These are phyloP conservation scores for Parnassius glacialis DNA, from an alignment of 2,888 invertebrate species.

Conservation along the genomic window DNA sequence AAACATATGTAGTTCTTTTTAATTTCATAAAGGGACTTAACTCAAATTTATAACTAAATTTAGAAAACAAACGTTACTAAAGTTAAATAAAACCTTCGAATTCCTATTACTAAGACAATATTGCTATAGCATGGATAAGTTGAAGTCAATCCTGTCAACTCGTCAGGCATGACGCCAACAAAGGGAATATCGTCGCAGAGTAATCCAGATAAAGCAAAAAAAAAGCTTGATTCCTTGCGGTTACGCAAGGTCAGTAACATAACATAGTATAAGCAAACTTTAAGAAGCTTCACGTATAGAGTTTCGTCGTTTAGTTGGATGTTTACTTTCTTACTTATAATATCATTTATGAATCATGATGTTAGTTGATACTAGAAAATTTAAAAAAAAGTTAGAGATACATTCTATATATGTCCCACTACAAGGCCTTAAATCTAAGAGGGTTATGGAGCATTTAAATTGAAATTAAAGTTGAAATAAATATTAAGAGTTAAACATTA, in stretches of 20 bases:
- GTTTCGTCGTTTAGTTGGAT: too few species aligned
- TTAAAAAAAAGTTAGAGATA: too few species aligned
- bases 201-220: slow-evolving; percentile 22
- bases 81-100: not conserved
- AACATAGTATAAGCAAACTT: slow-evolving; percentile 24
- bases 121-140: slow-evolving; percentile 1
- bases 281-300: not conserved
- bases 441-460: too few species aligned
- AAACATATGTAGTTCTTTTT: too few species aligned
- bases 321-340: too few species aligned
- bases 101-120: slow-evolving; percentile 3
- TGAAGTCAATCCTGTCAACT: slow-evolving; percentile 22
- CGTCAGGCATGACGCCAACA: slow-evolving; percentile 31
- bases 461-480: too few species aligned
- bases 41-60: not conserved
- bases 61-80: not conserved
- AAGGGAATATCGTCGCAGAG: slow-evolving; percentile 28
- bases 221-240: slow-evolving; percentile 37
- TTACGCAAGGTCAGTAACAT: slow-evolving; percentile 37
- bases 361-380: too few species aligned
- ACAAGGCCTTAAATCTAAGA: too few species aligned
- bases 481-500: too few species aligned
- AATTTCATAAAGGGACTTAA: too few species aligned
- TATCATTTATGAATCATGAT: too few species aligned
- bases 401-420: too few species aligned